phyloP scores from a whole-genome alignment of 2,888 invertebrate species.

The Deilephila elpenor region DNA sequence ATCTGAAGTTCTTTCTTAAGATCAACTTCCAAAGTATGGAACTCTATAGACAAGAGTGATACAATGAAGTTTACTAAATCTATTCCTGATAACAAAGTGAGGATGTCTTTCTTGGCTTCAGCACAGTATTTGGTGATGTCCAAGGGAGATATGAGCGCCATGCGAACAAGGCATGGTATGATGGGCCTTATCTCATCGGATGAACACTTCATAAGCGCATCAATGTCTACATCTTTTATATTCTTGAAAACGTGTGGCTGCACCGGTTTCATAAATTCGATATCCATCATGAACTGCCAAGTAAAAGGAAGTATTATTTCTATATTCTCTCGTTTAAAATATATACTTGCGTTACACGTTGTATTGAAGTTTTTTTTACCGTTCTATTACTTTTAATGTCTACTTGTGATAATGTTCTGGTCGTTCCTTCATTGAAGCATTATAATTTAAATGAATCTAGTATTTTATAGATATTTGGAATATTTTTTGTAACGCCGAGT shows the following conservation, averaged over 20 bases:
- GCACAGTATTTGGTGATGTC: constrained; percentile 94
- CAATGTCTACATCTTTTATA: constrained; percentile 93
- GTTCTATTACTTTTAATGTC: too few species aligned
- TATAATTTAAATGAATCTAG: too few species aligned
- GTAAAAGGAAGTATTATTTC: background rate
- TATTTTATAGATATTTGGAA: too few species aligned
- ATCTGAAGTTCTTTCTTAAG: constrained; percentile 96
- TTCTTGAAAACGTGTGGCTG: constrained; percentile 90
- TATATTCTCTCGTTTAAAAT: background rate
- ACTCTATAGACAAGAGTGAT: constrained; percentile 96
- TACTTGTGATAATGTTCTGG: too few species aligned
- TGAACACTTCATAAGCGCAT: constrained; percentile 88
- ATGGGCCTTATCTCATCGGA: constrained; percentile 94
- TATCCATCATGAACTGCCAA: constrained; percentile 56
- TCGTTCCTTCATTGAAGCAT: too few species aligned
- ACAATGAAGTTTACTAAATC: constrained; percentile 98
- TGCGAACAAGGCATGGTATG: constrained; percentile 95
- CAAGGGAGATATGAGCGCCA: constrained; percentile 94
- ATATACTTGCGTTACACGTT: background rate
- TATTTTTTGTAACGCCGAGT: too few species aligned
- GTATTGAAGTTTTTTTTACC: too few species aligned
- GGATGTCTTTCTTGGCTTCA: constrained; percentile 92
- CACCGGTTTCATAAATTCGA: constrained; percentile 82
- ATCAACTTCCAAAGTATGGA: constrained; percentile 95
- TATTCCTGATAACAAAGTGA: constrained; percentile 95